These are phyloP conservation scores for Monochamus alternatus DNA, from an alignment of 2,888 invertebrate genomes.

Conservation along the genomic window DNA sequence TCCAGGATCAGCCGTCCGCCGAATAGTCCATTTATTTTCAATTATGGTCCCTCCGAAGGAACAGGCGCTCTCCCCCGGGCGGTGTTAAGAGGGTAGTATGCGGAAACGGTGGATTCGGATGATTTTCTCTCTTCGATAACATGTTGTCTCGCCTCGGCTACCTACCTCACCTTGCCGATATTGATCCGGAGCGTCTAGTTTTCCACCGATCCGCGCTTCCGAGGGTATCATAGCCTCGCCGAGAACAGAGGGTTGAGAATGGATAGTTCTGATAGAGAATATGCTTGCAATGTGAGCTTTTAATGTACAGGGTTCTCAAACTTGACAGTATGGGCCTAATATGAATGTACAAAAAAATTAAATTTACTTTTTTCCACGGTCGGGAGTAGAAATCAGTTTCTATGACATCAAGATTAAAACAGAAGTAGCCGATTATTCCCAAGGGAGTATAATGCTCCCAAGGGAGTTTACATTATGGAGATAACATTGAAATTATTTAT, in stretches of 20 bases:
- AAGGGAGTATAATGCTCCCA: too few relatives aligned
- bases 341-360: too few relatives aligned
- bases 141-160: slow-evolving; percentile 7
- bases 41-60: slow-evolving; percentile 13
- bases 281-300: neutral
- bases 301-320: too few relatives aligned
- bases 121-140: slow-evolving; percentile 11
- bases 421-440: too few relatives aligned
- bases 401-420: too few relatives aligned
- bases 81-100: slow-evolving; percentile 11
- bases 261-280: neutral
- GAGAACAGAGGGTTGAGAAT: neutral
- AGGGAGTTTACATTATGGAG: too few relatives aligned
- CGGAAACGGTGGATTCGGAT: slow-evolving; percentile 14
- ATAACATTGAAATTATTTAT: too few relatives aligned
- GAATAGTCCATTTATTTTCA: slow-evolving; percentile 23
- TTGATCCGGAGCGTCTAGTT: slow-evolving; percentile 15
- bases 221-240: neutral
- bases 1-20: slow-evolving; percentile 1
- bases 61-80: slow-evolving; percentile 3
- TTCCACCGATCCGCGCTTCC: neutral
- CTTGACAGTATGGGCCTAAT: too few relatives aligned
- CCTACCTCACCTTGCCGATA: slow-evolving; percentile 22
- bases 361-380: too few relatives aligned
- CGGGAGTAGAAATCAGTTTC: too few relatives aligned